Base-by-base conservation (phyloP, 2,113 vertebrate species). In the Eubucco bourcierii region DNA sequence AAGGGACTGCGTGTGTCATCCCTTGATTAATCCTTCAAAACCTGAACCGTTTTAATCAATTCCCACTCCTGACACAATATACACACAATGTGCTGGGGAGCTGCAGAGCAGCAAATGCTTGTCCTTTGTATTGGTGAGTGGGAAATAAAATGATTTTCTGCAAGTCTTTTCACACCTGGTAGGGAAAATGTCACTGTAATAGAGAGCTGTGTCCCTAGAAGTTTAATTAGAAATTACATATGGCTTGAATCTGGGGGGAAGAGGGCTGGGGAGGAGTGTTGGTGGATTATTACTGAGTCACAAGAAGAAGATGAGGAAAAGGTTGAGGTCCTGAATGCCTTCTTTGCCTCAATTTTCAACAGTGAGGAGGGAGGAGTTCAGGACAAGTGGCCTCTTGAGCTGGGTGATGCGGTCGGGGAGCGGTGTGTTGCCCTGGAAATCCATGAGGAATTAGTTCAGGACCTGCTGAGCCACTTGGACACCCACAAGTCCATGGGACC, bases 1-100 rank as follows among this genome's bases (percentile, higher is more conserved):
- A 53, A 44, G 89, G 86, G 87, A 90, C 89, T 64, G 87, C 77
- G 70, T 58, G 82, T 95, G 92, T 94, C 92, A 97, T 74, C 84
- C 80, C 90, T 76, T 95, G 96, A 96, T 97, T 96, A 96, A 93
- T 94, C 96, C 95, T 96, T 96, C 93, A 95, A 95, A 96, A 91
- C 56, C 59, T 64, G 56, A 95, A 82, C 83, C 75, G 37, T 90
- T 95, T 93, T 84, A 95, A 96, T 90, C 74, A 94, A 87, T 94
- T 93, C 76, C 87, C 85, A 65, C 72, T 91, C 90, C 68, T 82
- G 94, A 88, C 85, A 63, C 34, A 5, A 66, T 52, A 9, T 82
- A 65, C 71, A 58, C 0, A 1, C 0, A 1, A 47, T 55, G 65
- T 53, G 61, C 61, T 80, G 80, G 78, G 72, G 78, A 94, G 73